Evolutionary conservation across 1,140 invertebrate genomes (phyloP).

Genomic region (Littorina saxatilis): DNA sequence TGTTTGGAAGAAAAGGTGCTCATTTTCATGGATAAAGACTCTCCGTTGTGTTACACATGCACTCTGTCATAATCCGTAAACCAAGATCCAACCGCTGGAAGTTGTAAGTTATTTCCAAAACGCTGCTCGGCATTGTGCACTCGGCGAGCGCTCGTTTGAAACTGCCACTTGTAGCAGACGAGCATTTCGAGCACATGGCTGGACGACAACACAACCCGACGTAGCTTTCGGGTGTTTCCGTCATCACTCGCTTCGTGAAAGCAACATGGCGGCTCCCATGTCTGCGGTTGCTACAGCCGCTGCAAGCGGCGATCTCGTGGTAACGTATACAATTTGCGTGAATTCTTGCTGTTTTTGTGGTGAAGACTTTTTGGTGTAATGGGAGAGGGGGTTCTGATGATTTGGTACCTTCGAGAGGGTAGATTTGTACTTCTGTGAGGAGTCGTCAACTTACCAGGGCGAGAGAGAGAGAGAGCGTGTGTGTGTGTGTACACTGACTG

Average conservation of each 20-base stretch:
- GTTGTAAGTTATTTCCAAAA: too few relatives aligned
- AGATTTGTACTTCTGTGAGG: background rate
- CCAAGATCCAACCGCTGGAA: too few relatives aligned
- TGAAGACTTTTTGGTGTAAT: background rate
- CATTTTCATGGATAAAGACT: too few relatives aligned
- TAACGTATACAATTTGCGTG: conserved; percentile 35
- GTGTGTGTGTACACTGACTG: background rate
- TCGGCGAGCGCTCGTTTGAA: background rate
- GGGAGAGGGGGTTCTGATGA: background rate
- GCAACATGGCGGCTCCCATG: conserved; percentile 27
- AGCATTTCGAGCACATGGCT: conserved; percentile 36
- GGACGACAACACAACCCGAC: background rate
- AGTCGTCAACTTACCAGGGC: too few relatives aligned
- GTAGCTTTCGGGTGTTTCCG: conserved; percentile 6
- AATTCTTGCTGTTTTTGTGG: too few relatives aligned
- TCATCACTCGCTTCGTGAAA: background rate
- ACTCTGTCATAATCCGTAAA: too few relatives aligned
- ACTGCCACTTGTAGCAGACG: conserved; percentile 15
- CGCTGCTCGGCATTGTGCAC: background rate
- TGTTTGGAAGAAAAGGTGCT: too few relatives aligned
- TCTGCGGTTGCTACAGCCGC: conserved; percentile 44
- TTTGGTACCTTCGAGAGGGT: background rate
- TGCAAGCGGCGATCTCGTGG: conserved; percentile 56
- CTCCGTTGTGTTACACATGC: too few relatives aligned
- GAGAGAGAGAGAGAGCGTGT: background rate